A percentile compares a stretch with the other conserved stretches of the same genome.
Conservation (phyloP, 1,140 invertebrate species). For the Drosophila varians region DNA sequence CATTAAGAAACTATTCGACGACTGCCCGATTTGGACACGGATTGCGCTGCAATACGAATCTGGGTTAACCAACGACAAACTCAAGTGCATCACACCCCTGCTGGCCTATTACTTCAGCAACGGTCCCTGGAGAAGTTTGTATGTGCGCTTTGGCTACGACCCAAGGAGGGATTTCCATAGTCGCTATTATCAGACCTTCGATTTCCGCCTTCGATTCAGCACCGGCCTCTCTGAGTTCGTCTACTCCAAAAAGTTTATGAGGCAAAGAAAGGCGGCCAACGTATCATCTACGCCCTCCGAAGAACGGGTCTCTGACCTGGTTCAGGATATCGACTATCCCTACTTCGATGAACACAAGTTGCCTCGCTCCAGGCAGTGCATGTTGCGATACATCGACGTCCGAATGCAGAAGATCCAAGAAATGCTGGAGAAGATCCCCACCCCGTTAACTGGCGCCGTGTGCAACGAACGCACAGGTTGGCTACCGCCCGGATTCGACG, state of each 20-base stretch:
- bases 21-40: conserved; percentile 93
- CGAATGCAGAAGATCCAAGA: conserved; percentile 93
- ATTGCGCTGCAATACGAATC: conserved; percentile 88
- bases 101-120: conserved; percentile 93
- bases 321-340: conserved; percentile 75
- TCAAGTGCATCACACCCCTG: conserved; percentile 92
- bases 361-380: conserved; percentile 73
- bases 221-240: conserved; percentile 77
- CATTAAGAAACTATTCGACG: conserved; percentile 86
- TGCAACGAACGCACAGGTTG: conserved; percentile 91
- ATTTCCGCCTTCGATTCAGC: conserved; percentile 89
- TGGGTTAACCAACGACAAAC: conserved; percentile 86
- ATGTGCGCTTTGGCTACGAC: conserved; percentile 94
- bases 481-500: conserved; percentile 88
- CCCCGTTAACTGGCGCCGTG: conserved; percentile 85
- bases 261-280: conserved; percentile 46
- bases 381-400: conserved; percentile 90
- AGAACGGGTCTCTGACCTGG: conserved; percentile 47
- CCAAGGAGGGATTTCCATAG: conserved; percentile 91
- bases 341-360: conserved; percentile 78
- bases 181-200: conserved; percentile 92
- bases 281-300: conserved; percentile 11
- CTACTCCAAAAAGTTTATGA: conserved; percentile 59
- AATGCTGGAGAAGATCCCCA: conserved; percentile 88
- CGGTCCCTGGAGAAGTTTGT: conserved; percentile 95